Conservation (phyloP, 2,113 vertebrate genomes). For the Onychostruthus taczanowskii region DNA sequence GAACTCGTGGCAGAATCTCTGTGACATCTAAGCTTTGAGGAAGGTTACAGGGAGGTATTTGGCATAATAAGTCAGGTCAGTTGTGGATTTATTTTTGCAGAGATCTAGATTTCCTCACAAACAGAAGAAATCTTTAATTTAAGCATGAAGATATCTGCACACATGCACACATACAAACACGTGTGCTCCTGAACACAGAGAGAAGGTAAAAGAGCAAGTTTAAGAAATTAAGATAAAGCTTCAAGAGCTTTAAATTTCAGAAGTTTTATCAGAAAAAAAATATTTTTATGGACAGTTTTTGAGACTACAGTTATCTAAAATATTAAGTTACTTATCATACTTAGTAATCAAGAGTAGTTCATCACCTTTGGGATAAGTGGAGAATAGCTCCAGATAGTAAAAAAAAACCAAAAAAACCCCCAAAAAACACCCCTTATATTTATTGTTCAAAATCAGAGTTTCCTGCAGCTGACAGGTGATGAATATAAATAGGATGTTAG, state of each 20-base stretch:
- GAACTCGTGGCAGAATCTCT: neutral
- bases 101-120: neutral
- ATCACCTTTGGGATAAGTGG: neutral
- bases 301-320: neutral
- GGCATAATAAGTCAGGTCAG: neutral
- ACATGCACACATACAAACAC: neutral
- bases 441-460: neutral
- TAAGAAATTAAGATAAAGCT: neutral
- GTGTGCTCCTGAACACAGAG: accelerated
- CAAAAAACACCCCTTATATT: neutral
- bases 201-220: neutral
- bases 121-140: neutral
- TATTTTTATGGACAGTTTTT: neutral
- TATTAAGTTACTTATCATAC: neutral
- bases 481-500: neutral
- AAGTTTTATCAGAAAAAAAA: neutral
- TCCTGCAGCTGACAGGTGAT: neutral
- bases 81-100: neutral
- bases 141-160: neutral
- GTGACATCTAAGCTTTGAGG: neutral
- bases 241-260: neutral
- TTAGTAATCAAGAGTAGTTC: neutral
- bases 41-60: neutral
- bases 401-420: too few species aligned
- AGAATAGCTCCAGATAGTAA: neutral